Conservation (phyloP, 1,140 invertebrate genomes). For the Hycleus cichorii region DNA sequence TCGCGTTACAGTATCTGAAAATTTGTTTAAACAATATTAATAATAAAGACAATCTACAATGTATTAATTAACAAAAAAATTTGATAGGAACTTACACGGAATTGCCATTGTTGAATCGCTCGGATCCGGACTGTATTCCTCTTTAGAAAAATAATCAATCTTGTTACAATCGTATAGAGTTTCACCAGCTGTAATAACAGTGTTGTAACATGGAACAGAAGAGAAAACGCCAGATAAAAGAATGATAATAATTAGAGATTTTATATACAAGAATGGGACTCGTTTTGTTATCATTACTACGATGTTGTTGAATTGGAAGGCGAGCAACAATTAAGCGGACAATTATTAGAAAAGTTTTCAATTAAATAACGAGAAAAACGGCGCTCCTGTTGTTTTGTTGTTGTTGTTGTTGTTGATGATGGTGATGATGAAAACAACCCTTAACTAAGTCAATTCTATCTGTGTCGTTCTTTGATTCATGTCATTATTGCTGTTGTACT, state of each 20-base stretch:
- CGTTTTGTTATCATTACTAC: too few relatives aligned
- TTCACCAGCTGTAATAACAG: slow-evolving; percentile 37
- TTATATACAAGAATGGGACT: too few relatives aligned
- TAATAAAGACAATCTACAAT: neutral
- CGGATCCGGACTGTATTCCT: slow-evolving; percentile 75
- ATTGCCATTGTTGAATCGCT: slow-evolving; percentile 82
- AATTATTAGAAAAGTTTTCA: slow-evolving; percentile 16
- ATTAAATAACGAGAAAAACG: neutral
- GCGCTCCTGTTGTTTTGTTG: too few relatives aligned
- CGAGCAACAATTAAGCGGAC: neutral
- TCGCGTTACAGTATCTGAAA: slow-evolving; percentile 64
- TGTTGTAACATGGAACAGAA: neutral
- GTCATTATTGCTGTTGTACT: too few relatives aligned
- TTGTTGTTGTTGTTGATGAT: too few relatives aligned
- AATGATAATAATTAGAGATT: neutral
- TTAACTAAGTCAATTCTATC: too few relatives aligned
- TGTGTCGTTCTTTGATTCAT: too few relatives aligned
- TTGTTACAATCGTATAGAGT: slow-evolving; percentile 58
- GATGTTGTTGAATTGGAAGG: neutral
- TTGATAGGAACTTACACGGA: slow-evolving; percentile 65
- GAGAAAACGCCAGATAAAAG: neutral
- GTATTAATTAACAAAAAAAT: neutral
- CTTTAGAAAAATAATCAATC: slow-evolving; percentile 79
- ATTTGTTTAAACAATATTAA: neutral
- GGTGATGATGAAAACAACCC: neutral